Evolutionary conservation across 2,888 invertebrate species (phyloP).

Genomic region (Apamea anceps): DNA sequence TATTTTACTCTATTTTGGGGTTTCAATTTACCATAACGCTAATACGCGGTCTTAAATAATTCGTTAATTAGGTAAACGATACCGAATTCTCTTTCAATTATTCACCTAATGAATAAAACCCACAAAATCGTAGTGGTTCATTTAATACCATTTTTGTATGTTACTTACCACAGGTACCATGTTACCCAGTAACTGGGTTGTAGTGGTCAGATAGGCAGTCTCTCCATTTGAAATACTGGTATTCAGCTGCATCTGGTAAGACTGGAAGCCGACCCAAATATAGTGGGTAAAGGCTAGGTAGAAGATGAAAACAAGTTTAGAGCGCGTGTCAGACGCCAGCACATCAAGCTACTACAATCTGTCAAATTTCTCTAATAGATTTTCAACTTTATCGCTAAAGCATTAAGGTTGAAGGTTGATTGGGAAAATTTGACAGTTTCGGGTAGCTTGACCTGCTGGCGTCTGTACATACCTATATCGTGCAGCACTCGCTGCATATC

Average conservation of each 20-base stretch:
- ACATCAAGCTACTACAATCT: no score
- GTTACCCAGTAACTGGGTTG: background rate
- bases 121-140: background rate
- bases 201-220: background rate
- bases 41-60: background rate
- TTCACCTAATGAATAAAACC: background rate
- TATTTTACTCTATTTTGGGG: background rate
- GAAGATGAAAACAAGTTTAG: background rate
- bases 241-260: background rate
- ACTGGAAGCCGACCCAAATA: background rate
- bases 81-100: background rate
- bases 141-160: background rate
- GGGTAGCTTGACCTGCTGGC: no score
- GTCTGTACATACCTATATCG: background rate
- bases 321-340: no score
- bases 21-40: background rate
- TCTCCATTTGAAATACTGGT: background rate
- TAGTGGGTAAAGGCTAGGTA: background rate
- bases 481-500: background rate
- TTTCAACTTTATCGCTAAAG: no score
- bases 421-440: no score
- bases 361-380: no score
- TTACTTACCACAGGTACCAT: background rate
- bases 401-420: no score
- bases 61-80: background rate